A percentile compares a stretch with the other conserved stretches of the same genome.
Evolutionary conservation across 2,888 invertebrate genomes (phyloP).

Genomic region (Malthinus seriepunctatus): DNA sequence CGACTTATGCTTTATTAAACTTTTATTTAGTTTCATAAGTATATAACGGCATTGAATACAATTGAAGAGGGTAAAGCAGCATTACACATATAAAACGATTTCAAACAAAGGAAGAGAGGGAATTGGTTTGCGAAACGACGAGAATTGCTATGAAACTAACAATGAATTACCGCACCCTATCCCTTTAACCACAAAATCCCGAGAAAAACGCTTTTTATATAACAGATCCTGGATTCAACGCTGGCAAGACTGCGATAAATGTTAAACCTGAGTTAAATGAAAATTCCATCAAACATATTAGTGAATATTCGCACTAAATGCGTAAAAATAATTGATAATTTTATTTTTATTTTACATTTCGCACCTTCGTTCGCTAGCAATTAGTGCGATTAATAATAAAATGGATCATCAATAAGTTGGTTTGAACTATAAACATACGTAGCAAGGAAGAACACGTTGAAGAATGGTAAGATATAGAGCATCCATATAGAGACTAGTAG

Average conservation of each 20-base stretch:
- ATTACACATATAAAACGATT: slow-evolving; percentile 19
- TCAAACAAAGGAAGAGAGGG: slow-evolving; percentile 11
- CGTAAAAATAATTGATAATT: background rate
- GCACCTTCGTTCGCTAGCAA: no score
- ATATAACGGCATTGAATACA: slow-evolving; percentile 4
- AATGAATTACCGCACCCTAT: slow-evolving; percentile 21
- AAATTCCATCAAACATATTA: slow-evolving; percentile 19
- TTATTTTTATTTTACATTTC: no score
- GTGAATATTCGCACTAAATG: slow-evolving; percentile 7
- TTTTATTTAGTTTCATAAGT: slow-evolving; percentile 2
- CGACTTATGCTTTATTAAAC: background rate
- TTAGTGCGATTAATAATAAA: no score
- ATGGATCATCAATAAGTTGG: no score
- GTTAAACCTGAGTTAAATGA: slow-evolving; percentile 20
- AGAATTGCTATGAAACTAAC: slow-evolving; percentile 20
- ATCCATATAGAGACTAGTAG: no score
- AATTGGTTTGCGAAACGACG: slow-evolving; percentile 18
- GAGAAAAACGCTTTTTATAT: slow-evolving; percentile 20
- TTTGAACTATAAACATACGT: no score
- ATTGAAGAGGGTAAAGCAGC: slow-evolving; percentile 8
- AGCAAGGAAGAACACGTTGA: no score
- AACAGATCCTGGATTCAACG: slow-evolving; percentile 12
- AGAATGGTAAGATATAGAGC: no score
- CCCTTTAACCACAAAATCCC: slow-evolving; percentile 17
- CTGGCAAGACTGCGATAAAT: slow-evolving; percentile 15